phyloP scores from a whole-genome alignment of 1,140 invertebrate species.

The Heliothis subflexa region DNA sequence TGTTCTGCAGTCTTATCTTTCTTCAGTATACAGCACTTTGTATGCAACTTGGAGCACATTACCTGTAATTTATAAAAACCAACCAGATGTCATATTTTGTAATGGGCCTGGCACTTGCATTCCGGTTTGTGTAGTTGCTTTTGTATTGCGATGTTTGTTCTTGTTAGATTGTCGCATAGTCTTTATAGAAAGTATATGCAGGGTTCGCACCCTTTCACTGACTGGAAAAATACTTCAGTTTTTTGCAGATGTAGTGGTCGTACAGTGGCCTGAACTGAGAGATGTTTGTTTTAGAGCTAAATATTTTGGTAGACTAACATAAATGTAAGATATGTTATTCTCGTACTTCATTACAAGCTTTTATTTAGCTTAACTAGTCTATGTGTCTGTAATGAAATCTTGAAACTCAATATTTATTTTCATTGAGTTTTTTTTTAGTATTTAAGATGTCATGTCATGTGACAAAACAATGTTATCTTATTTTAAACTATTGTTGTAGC shows the following conservation, averaged over 20 bases:
- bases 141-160: conserved; percentile 89
- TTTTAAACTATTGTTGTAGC: too few relatives aligned
- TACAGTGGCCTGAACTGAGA: conserved; percentile 94
- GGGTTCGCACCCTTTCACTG: conserved; percentile 95
- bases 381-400: too few relatives aligned
- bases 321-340: conserved; percentile 49
- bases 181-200: conserved; percentile 97
- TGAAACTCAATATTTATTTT: too few relatives aligned
- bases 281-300: conserved; percentile 87
- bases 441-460: not conserved
- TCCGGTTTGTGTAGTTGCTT: conserved; percentile 92
- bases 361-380: too few relatives aligned
- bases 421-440: conserved; percentile 6
- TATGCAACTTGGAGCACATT: conserved; percentile 90
- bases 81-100: conserved; percentile 93
- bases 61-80: conserved; percentile 89
- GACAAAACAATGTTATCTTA: too few relatives aligned
- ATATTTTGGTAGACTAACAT: conserved; percentile 89
- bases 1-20: conserved; percentile 95
- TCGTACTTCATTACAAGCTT: too few relatives aligned
- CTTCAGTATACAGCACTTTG: conserved; percentile 92
- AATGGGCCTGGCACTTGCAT: conserved; percentile 99
- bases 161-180: conserved; percentile 91
- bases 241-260: conserved; percentile 94
- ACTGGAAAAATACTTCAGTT: conserved; percentile 95